These are phyloP conservation scores for Didymodactylos carnosus DNA, from an alignment of 2,888 invertebrate species.

Conservation along the genomic window DNA sequence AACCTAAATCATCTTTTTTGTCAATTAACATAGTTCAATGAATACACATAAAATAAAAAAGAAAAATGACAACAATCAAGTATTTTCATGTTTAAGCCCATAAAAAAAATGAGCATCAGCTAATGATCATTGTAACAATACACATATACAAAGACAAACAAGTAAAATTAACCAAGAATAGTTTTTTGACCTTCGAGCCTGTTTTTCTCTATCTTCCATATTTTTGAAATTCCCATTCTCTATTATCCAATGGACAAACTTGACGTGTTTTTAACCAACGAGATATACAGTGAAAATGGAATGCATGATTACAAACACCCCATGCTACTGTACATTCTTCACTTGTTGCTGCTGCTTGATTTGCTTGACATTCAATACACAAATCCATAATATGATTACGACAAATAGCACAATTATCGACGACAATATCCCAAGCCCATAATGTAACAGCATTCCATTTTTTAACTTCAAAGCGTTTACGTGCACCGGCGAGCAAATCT, in stretches of 20 bases:
- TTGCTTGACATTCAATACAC: conserved; percentile 84
- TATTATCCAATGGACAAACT: conserved; percentile 96
- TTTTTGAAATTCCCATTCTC: conserved; percentile 99
- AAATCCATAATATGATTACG: conserved; percentile 99
- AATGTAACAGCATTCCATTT: conserved; percentile 98
- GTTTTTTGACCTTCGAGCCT: too few species aligned
- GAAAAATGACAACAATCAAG: too few species aligned
- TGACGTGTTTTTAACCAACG: conserved; percentile 96
- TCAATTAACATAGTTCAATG: too few species aligned
- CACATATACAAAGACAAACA: too few species aligned
- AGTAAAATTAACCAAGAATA: too few species aligned
- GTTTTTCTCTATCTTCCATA: conserved; percentile 37
- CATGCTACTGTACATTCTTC: conserved; percentile 98
- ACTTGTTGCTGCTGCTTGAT: conserved; percentile 84
- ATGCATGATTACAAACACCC: conserved; percentile 85
- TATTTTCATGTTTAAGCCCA: too few species aligned
- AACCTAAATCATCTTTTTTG: too few species aligned
- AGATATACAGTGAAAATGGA: conserved; percentile 98
- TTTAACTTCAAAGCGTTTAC: conserved; percentile 14
- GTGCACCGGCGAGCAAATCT: neutral
- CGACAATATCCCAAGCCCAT: conserved; percentile 97
- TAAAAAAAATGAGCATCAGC: too few species aligned
- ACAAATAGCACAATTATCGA: conserved; percentile 98
- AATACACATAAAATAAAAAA: too few species aligned
- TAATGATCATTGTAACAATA: too few species aligned